Conservation (phyloP, 2,113 vertebrate species). For the Rhagologus leucostigma region DNA sequence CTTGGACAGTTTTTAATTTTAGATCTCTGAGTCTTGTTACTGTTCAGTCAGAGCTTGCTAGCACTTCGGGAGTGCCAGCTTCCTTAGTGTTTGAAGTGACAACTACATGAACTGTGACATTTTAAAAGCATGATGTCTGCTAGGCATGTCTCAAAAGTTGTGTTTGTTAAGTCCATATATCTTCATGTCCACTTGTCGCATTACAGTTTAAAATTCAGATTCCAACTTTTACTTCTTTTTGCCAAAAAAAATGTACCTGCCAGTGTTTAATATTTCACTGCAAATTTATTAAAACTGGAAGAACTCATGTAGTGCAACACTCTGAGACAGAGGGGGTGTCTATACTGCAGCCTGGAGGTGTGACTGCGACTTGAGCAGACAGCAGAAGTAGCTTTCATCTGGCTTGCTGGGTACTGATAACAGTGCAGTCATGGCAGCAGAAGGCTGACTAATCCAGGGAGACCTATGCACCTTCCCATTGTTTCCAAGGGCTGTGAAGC, state of each 20-base stretch:
- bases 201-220: not conserved
- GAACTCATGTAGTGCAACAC: not conserved
- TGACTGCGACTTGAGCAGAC: not conserved
- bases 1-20: constrained; percentile 24
- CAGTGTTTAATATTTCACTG: constrained; percentile 10
- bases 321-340: not conserved
- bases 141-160: constrained; percentile 18
- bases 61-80: not conserved
- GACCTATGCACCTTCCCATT: rapidly evolving
- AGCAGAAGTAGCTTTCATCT: not conserved
- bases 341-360: not conserved
- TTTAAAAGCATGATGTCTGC: constrained; percentile 35
- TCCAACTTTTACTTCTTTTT: not conserved
- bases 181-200: not conserved
- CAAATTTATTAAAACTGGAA: constrained; percentile 36
- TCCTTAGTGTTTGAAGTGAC: constrained; percentile 12
- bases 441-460: not conserved
- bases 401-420: not conserved
- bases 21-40: not conserved
- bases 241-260: constrained; percentile 1
- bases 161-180: constrained; percentile 3
- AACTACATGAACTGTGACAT: not conserved
- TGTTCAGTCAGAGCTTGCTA: not conserved
- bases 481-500: not conserved
- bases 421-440: not conserved